Base-by-base conservation (phyloP, 2,113 vertebrate genomes). In the Hippocampus guttulatus region DNA sequence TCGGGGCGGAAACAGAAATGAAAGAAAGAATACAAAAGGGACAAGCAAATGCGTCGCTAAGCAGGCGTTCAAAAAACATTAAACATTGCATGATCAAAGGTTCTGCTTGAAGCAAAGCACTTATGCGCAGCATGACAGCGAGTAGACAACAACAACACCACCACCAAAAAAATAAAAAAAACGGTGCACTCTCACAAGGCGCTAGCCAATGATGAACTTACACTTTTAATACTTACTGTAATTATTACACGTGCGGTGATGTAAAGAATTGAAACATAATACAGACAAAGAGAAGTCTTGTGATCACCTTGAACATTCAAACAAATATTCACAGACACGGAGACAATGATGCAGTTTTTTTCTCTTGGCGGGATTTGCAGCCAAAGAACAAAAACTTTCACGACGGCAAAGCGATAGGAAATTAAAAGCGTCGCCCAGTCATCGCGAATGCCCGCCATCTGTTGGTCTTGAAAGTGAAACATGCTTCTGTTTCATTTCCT, bases 21-120 rank as follows among this genome's bases (percentile, higher is more conserved):
- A 43, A 41, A 66, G 63, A 61, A 65, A 68, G 20, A 55, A 11
- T 23, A 55, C 11, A 51, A n/a, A 30, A n/a, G 7, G 73, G 40
- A 27, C 64, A 65, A 14, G n/a, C 61, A 54, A 5, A 72, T 69
- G 81, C 76, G 81, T 84, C 69, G 73, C 81, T 62, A 75, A 83
- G 85, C 70, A 80, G 75, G 75, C 61, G 52, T 27, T 65, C 49
- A 72, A 70, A 75, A 43, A 70, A 41, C 10, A 72, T 67, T 51
- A 38, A 63, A 70, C 60, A 66, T 71, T 12, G 69, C 18, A 8
- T 30, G 41, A 81, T 81, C 67, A 82, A 74, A 79, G 64, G 62
- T 62, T 43, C 41, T 9, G 41, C 70, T 84, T 60, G 51, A 51
- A 80, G 75, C 45, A 27, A 14, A 41, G 65, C 11, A 43, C 18